These are phyloP conservation scores for Elymnias hypermnestra DNA, from an alignment of 1,140 invertebrate genomes.

Conservation along the genomic window DNA sequence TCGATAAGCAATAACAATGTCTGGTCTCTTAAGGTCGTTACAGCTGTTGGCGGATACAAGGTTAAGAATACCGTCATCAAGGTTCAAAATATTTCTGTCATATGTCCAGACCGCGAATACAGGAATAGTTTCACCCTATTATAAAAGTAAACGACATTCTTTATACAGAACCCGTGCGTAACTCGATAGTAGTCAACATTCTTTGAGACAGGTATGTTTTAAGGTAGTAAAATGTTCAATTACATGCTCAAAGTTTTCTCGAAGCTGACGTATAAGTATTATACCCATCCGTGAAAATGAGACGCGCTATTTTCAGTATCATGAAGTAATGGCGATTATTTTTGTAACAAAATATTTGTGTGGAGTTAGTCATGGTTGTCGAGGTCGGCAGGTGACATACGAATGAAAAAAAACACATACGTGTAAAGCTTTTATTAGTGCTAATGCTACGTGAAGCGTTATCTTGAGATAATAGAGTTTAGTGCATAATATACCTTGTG, in stretches of 20 bases:
- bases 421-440: conserved; percentile 65
- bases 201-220: no score
- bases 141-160: conserved; percentile 21
- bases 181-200: conserved; percentile 16
- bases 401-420: conserved; percentile 42
- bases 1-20: neutral
- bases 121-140: conserved; percentile 38
- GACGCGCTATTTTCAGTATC: conserved; percentile 58
- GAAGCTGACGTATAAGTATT: conserved; percentile 22
- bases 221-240: conserved; percentile 9
- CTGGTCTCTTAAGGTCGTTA: conserved; percentile 16
- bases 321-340: conserved; percentile 65
- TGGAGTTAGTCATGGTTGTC: conserved; percentile 58
- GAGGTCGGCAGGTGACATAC: conserved; percentile 56
- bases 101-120: conserved; percentile 33
- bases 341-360: conserved; percentile 54
- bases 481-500: conserved; percentile 57
- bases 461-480: conserved; percentile 35
- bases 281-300: conserved; percentile 35
- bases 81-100: conserved; percentile 53
- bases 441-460: conserved; percentile 57
- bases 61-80: conserved; percentile 68
- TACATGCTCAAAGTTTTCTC: conserved; percentile 21
- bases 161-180: conserved; percentile 6
- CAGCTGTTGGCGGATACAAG: conserved; percentile 54